Percentiles rank a stretch among this genome's conserved stretches.
Evolutionary conservation across 2,113 vertebrate species (phyloP).

Genomic region (Ramphastos sulfuratus): DNA sequence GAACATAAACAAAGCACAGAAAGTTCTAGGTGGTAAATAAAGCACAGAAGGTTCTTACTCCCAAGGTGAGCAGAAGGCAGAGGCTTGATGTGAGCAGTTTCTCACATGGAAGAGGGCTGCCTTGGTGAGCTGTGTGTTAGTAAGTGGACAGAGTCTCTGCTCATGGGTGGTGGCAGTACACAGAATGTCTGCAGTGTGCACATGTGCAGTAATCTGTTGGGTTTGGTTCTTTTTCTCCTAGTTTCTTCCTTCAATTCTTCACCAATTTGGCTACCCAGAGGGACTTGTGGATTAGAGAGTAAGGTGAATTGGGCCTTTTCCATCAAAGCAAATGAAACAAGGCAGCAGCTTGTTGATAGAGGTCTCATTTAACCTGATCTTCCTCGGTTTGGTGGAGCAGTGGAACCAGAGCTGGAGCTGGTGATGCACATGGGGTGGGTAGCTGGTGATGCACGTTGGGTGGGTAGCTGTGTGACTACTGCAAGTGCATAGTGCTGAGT

Average conservation of each 20-base stretch:
- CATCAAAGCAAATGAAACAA: not conserved
- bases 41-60: not conserved
- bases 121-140: not conserved
- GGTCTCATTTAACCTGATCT: not conserved
- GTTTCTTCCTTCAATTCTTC: not conserved
- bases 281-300: accelerated
- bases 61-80: not conserved
- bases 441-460: not conserved
- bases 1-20: not conserved
- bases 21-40: not conserved
- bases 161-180: not conserved
- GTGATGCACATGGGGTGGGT: not conserved
- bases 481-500: not conserved
- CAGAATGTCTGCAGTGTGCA: not conserved
- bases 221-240: not conserved
- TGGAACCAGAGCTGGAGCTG: not conserved
- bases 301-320: not conserved
- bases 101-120: not conserved
- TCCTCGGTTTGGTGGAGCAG: not conserved
- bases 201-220: not conserved
- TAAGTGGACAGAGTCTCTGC: not conserved
- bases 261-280: not conserved
- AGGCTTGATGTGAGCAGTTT: not conserved
- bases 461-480: not conserved
- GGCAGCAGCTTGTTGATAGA: not conserved